Evolutionary conservation across 2,113 vertebrate species (phyloP).

Genomic region (Sinosuthora webbiana): DNA sequence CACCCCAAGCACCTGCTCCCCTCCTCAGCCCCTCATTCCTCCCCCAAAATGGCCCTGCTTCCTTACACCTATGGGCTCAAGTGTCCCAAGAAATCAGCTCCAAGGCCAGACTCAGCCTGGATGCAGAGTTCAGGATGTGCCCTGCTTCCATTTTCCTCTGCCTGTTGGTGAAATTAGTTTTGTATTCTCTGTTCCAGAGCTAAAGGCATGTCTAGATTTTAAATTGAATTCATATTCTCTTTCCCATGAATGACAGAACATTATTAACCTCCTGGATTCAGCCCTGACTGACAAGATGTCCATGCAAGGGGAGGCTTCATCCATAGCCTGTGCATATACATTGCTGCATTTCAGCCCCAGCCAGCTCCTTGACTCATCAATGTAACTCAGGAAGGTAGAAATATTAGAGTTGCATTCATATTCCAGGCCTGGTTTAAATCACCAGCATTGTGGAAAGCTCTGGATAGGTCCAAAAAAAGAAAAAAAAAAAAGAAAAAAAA

Average conservation of each 20-base stretch:
- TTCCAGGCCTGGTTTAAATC: constrained; percentile 78
- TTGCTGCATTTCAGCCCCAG: constrained; percentile 6
- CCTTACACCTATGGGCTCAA: neutral
- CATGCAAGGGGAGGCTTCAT: neutral
- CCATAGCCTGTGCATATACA: neutral
- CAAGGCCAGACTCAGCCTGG: neutral
- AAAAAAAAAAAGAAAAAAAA: neutral
- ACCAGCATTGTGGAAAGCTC: constrained; percentile 71
- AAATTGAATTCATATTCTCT: constrained; percentile 51
- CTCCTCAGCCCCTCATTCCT: neutral
- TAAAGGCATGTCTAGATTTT: constrained; percentile 52
- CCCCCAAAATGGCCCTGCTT: neutral
- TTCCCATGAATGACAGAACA: neutral
- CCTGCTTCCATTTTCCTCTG: neutral
- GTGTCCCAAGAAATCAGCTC: neutral
- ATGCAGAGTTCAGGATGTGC: neutral
- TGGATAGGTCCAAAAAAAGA: constrained; percentile 55
- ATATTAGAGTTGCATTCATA: constrained; percentile 67
- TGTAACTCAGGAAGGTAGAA: constrained; percentile 65
- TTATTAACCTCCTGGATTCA: neutral
- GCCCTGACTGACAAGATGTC: neutral
- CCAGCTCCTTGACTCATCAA: constrained; percentile 55
- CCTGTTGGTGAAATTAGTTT: constrained; percentile 20
- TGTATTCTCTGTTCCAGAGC: constrained; percentile 46
- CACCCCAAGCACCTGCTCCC: neutral